Evolutionary conservation across 2,113 vertebrate genomes (phyloP).

Genomic region (Eulemur macaco): DNA sequence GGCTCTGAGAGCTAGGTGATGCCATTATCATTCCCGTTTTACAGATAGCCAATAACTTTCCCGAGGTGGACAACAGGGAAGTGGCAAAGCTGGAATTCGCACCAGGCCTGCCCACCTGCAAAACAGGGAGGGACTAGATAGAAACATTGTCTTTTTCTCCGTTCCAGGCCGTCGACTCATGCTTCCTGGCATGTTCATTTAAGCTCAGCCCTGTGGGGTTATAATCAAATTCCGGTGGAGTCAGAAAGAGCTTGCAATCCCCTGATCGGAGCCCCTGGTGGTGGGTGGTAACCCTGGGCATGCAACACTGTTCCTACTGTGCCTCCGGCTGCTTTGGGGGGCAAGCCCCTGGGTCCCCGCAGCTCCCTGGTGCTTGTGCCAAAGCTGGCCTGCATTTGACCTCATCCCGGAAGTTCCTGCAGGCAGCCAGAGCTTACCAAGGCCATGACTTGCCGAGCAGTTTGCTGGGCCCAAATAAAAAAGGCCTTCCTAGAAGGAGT

Average conservation of each 20-base stretch:
- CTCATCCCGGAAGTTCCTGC: not conserved
- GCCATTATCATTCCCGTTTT: not conserved
- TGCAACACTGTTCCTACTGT: not conserved
- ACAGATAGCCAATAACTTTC: not conserved
- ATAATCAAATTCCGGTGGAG: constrained; percentile 46
- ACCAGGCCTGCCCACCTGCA: not conserved
- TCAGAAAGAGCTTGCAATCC: constrained; percentile 5
- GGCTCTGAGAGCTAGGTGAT: not conserved
- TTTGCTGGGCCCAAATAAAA: not conserved
- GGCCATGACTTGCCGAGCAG: not conserved
- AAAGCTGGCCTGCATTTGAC: constrained; percentile 17
- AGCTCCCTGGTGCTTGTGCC: not conserved
- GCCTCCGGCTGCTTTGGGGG: not conserved
- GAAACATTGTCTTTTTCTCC: not conserved
- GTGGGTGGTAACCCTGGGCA: not conserved
- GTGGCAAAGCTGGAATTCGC: not conserved
- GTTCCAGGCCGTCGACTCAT: not conserved
- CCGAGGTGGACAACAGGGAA: not conserved
- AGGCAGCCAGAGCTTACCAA: not conserved
- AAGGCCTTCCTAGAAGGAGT: constrained; percentile 8
- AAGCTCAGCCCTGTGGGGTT: not conserved
- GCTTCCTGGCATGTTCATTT: constrained; percentile 22
- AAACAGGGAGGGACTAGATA: not conserved
- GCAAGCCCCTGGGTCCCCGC: not conserved
- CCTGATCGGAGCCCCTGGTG: not conserved